Percentiles rank a stretch among this genome's conserved stretches.
Evolutionary conservation across 2,113 vertebrate genomes (phyloP).

Genomic region (Dendropsophus ebraccatus): DNA sequence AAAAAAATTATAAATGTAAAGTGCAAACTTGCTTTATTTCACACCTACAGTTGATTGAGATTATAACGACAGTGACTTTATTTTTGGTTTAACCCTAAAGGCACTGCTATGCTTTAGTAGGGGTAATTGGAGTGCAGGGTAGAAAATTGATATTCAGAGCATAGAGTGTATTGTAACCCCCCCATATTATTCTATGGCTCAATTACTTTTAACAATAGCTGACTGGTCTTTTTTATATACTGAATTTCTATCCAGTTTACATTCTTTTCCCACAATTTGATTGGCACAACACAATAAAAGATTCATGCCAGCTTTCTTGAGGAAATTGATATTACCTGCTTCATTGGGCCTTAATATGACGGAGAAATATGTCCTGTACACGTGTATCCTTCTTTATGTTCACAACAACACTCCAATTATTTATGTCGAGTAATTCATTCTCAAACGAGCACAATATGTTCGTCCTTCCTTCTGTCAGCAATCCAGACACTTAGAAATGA

Average conservation of each 20-base stretch:
- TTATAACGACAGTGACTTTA: no score
- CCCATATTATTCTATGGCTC: background rate
- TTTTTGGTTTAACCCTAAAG: no score
- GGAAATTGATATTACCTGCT: constrained; percentile 3
- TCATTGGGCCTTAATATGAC: background rate
- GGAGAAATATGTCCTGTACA: background rate
- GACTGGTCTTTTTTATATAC: background rate
- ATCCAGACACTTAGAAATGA: constrained; percentile 60
- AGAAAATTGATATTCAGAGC: no score
- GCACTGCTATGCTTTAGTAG: no score
- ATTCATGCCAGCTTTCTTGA: constrained; percentile 28
- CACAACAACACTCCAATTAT: constrained; percentile 26
- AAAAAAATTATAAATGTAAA: no score
- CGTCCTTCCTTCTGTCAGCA: constrained; percentile 26
- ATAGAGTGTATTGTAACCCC: no score
- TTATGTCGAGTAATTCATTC: constrained; percentile 30
- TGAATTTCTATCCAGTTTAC: background rate
- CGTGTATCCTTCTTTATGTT: background rate
- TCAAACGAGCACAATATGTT: background rate
- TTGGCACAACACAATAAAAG: constrained; percentile 10
- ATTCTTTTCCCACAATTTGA: background rate
- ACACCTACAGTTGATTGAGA: no score
- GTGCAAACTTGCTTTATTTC: no score
- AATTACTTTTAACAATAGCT: background rate
- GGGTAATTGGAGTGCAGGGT: no score